Conservation (phyloP, 2,888 invertebrate species). For the Dryococelus australis region DNA sequence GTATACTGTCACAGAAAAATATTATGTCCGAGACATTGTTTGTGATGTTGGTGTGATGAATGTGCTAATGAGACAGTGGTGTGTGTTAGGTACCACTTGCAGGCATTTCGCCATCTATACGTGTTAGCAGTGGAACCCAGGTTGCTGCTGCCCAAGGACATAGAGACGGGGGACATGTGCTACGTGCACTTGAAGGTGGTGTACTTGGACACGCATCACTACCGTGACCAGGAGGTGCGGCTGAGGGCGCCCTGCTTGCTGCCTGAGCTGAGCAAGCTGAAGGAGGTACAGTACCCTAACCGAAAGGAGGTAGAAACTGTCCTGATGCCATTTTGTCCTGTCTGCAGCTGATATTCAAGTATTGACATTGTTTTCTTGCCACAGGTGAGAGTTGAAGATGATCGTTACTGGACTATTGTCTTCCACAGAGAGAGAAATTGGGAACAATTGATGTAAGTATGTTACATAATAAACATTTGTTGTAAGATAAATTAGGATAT, state of each 20-base stretch:
- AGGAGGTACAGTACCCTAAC: slow-evolving; percentile 64
- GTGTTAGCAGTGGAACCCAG: slow-evolving; percentile 93
- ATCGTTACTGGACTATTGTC: slow-evolving; percentile 88
- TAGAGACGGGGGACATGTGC: slow-evolving; percentile 79
- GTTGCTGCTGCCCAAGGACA: slow-evolving; percentile 85
- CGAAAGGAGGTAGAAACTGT: no score
- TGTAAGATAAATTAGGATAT: no score
- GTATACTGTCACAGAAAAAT: no score
- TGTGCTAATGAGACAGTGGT: neutral
- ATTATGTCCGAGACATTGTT: no score
- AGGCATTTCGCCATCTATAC: slow-evolving; percentile 96
- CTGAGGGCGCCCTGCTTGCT: slow-evolving; percentile 85
- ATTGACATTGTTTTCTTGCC: slow-evolving; percentile 25
- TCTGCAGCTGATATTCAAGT: neutral
- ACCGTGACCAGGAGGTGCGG: slow-evolving; percentile 62
- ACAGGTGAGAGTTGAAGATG: slow-evolving; percentile 74
- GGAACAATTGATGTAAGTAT: slow-evolving; percentile 76
- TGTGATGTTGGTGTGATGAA: no score
- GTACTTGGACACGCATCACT: slow-evolving; percentile 56
- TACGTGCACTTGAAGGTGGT: slow-evolving; percentile 79
- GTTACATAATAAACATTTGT: neutral
- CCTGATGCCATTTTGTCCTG: neutral
- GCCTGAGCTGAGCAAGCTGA: slow-evolving; percentile 78
- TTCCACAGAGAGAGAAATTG: slow-evolving; percentile 86
- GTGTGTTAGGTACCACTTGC: slow-evolving; percentile 85